Evolutionary conservation across 2,113 vertebrate species (phyloP).

Genomic region (Cebidichthys violaceus): DNA sequence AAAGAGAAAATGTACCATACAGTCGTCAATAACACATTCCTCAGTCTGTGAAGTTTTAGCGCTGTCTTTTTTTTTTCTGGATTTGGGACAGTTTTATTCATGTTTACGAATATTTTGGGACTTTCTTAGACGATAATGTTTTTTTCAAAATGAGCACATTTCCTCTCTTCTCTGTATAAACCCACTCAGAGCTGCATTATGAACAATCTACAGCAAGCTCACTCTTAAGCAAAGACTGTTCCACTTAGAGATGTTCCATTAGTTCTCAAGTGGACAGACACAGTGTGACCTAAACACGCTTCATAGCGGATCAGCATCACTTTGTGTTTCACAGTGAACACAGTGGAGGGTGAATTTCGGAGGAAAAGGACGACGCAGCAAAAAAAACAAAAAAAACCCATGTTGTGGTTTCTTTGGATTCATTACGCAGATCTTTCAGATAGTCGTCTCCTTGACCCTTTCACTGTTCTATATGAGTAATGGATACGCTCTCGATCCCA

Average conservation of each 20-base stretch:
- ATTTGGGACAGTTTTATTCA: background rate
- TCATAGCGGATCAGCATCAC: background rate
- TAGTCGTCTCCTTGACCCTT: conserved; percentile 64
- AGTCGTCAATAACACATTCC: too few relatives aligned
- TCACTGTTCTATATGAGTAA: conserved; percentile 63
- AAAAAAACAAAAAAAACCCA: conserved; percentile 45
- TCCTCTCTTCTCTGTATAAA: background rate
- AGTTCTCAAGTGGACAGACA: background rate
- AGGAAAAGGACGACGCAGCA: background rate
- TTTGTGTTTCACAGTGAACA: background rate
- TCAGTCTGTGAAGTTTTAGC: too few relatives aligned
- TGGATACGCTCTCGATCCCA: conserved; percentile 66
- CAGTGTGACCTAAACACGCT: background rate
- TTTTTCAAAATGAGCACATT: background rate
- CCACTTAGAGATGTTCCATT: background rate
- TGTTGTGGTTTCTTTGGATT: conserved; percentile 42
- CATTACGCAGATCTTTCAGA: conserved; percentile 54
- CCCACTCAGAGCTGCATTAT: background rate
- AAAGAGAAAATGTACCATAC: background rate
- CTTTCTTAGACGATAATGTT: background rate
- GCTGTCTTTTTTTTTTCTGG: background rate
- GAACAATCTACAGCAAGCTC: background rate
- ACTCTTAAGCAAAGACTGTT: background rate
- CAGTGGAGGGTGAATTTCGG: background rate
- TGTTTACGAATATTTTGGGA: background rate